phyloP scores from a whole-genome alignment of 2,888 invertebrate genomes.

The Epirrita christyi region DNA sequence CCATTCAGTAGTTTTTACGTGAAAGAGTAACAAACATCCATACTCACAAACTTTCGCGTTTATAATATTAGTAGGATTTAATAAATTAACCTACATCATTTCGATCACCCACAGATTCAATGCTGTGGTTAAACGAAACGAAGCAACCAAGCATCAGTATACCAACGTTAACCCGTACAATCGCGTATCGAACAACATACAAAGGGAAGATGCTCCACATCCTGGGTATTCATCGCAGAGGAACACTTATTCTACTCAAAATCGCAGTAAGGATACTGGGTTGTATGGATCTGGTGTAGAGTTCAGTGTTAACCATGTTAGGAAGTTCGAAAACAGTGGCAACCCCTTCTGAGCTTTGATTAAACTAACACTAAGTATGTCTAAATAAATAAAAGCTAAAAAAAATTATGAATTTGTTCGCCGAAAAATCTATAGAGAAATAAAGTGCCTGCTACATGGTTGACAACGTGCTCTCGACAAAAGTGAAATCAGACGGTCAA shows the following conservation, averaged over 20 bases:
- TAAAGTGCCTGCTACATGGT: no score
- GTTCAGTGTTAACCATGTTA: slow-evolving; percentile 58
- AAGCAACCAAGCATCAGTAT: slow-evolving; percentile 55
- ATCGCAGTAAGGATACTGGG: slow-evolving; percentile 33
- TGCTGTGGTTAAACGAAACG: slow-evolving; percentile 66
- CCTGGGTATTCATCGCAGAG: slow-evolving; percentile 21
- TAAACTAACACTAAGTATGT: no score
- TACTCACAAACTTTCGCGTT: no score
- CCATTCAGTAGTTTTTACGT: no score
- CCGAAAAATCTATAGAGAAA: no score
- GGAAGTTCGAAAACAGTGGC: slow-evolving; percentile 29
- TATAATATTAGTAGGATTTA: no score
- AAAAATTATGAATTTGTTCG: no score
- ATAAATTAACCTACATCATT: no score
- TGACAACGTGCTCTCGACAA: no score
- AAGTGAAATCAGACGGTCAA: no score
- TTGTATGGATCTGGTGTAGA: slow-evolving; percentile 52
- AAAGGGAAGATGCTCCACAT: slow-evolving; percentile 36
- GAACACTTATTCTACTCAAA: slow-evolving; percentile 24
- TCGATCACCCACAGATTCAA: slow-evolving; percentile 58
- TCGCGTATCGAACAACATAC: slow-evolving; percentile 35
- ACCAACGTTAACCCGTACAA: slow-evolving; percentile 44
- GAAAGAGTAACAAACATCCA: no score
- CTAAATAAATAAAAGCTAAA: no score
- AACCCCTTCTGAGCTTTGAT: slow-evolving; percentile 13